Percentiles rank a stretch among this genome's conserved stretches.
Evolutionary conservation across 2,797 vertebrate species (phyloP).

Genomic region (Xenentodon cancila): DNA sequence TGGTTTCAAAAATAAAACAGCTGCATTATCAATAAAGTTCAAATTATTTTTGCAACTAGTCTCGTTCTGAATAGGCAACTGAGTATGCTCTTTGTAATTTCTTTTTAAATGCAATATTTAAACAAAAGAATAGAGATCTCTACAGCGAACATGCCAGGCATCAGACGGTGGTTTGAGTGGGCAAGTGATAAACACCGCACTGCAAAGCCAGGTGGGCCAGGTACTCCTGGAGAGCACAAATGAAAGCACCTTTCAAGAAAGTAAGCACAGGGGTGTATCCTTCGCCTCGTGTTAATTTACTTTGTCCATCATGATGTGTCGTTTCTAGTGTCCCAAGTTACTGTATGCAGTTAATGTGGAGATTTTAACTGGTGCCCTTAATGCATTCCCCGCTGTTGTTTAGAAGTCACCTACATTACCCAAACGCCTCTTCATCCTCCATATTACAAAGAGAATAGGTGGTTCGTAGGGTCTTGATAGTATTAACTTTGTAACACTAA

Average conservation of each 20-base stretch:
- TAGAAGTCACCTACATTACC: neutral
- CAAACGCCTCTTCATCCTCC: too few species aligned
- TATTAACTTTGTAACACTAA: too few species aligned
- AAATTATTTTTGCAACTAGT: slow-evolving; percentile 2
- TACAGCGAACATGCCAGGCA: slow-evolving; percentile 1
- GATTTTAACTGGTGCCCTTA: neutral
- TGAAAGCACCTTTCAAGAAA: neutral
- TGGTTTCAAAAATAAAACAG: slow-evolving; percentile 47
- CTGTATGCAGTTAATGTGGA: neutral
- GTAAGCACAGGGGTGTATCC: neutral
- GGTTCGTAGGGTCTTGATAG: too few species aligned
- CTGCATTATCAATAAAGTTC: slow-evolving; percentile 22
- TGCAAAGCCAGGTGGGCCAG: neutral
- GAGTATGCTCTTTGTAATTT: neutral
- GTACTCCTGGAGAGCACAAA: slow-evolving; percentile 5
- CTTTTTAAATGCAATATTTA: slow-evolving; percentile 1
- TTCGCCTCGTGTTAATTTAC: too few species aligned
- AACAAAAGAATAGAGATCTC: slow-evolving; percentile 9
- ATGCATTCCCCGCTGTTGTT: neutral
- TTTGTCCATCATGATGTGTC: neutral
- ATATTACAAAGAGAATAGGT: too few species aligned
- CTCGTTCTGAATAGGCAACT: neutral
- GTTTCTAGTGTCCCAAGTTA: neutral
- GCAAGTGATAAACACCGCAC: neutral
- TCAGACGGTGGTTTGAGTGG: slow-evolving; percentile 18